Evolutionary conservation across 2,113 vertebrate genomes (phyloP), one percentile per base, ranked within the genome.

Genomic region (Strix aluco): DNA sequence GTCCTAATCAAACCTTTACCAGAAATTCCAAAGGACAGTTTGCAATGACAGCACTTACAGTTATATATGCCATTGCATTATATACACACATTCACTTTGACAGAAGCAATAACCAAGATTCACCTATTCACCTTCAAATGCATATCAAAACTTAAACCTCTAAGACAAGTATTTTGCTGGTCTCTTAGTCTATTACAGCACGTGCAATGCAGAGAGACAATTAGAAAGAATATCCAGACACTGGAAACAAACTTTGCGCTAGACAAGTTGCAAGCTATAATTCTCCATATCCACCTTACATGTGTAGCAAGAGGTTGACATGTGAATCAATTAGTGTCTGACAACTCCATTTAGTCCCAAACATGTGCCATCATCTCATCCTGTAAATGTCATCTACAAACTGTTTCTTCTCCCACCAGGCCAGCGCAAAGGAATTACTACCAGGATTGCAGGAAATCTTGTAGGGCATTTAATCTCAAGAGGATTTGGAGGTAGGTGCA

Each of bases 1-100:
- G 71, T 83, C 81, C 89, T 78, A 80, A 86, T 90, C 79, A 96
- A 94, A 94, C 7, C 78, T 86, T 29, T 21, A 83, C 42, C 81
- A 91, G 87, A 86, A 85, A 92, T 77, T 92, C 90, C 82, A 83
- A 55, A 87, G 90, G 85, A 95, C 78, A 91, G 81, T 51, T 89
- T 87, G 61, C 91, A 83, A 72, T 44, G 83, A 85, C 87, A 95
- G 74, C 63, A 88, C 78, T 75, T 80, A 59, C 17, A 79, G 59
- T 67, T 58, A 51, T 36, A 72, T 25, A 91, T 67, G 38, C 51
- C 49, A 19, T 14, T 71, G 90, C 25, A n/a, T 52, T 47, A 47
- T 4, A 58, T 0, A 65, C 54, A 87, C 19, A 63, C 0, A 0
- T 81, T 85, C 54, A 49, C 55, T 85, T 58, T 81, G 88, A 86